Conservation (phyloP, 2,113 vertebrate genomes). For the Lamprotornis superbus region DNA sequence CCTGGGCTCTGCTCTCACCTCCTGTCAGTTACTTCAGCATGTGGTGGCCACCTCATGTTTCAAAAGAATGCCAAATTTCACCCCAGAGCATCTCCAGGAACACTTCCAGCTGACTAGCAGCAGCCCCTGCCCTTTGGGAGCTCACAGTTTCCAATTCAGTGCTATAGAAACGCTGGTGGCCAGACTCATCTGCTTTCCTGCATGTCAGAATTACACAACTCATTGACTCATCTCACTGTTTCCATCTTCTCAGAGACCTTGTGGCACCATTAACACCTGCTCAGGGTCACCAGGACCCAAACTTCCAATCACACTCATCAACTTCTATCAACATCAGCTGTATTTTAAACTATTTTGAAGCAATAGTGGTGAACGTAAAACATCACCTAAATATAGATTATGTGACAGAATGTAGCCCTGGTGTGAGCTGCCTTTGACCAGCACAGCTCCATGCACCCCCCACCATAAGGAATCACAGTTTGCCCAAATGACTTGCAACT, state of each 20-base stretch:
- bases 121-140: neutral
- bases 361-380: neutral
- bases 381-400: neutral
- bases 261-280: neutral
- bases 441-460: neutral
- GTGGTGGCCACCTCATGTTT: neutral
- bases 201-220: accelerated
- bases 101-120: neutral
- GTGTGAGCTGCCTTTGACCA: neutral
- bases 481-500: neutral
- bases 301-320: neutral
- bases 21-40: neutral
- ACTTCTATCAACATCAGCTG: neutral
- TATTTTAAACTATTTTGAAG: neutral
- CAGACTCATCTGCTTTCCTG: neutral
- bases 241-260: neutral
- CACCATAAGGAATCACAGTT: neutral
- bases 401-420: neutral
- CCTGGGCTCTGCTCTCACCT: neutral
- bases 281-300: neutral
- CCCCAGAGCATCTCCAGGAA: neutral
- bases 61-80: neutral
- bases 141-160: neutral
- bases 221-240: neutral
- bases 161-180: neutral